Evolutionary conservation across 2,113 vertebrate genomes (phyloP).

Genomic region (Rhea pennata): DNA sequence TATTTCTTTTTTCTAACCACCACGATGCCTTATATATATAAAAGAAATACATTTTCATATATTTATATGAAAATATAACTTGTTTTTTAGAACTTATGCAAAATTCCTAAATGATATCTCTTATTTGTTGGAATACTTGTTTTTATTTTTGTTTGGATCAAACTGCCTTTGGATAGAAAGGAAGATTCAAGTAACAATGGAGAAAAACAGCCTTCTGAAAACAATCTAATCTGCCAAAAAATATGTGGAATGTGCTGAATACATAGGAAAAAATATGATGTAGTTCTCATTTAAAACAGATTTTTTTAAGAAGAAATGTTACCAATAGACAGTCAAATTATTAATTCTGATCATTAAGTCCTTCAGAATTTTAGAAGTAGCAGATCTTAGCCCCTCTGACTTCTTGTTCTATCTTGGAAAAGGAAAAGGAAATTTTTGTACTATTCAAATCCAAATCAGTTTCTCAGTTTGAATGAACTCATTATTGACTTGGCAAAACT

Average conservation of each 20-base stretch:
- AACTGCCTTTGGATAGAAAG: background rate
- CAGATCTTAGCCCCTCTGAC: background rate
- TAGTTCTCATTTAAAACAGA: background rate
- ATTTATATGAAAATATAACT: background rate
- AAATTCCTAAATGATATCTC: background rate
- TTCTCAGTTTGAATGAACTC: background rate
- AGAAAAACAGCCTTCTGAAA: background rate
- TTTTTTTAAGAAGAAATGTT: background rate
- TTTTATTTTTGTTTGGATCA: background rate
- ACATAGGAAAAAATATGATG: background rate
- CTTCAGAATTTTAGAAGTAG: background rate
- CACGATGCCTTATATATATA: background rate
- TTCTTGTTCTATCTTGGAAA: background rate
- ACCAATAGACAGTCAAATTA: background rate
- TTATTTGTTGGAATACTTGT: background rate
- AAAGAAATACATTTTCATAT: background rate
- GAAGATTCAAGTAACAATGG: background rate
- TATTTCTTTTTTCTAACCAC: background rate
- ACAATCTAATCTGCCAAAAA: background rate
- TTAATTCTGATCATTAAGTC: background rate
- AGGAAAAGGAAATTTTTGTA: background rate
- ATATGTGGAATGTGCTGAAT: background rate
- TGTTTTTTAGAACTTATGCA: background rate
- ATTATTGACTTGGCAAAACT: constrained; percentile 33
- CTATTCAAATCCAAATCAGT: background rate